A percentile compares a stretch with the other conserved stretches of the same genome.
Evolutionary conservation across 2,113 vertebrate species (phyloP).

Genomic region (Nerophis lumbriciformis): DNA sequence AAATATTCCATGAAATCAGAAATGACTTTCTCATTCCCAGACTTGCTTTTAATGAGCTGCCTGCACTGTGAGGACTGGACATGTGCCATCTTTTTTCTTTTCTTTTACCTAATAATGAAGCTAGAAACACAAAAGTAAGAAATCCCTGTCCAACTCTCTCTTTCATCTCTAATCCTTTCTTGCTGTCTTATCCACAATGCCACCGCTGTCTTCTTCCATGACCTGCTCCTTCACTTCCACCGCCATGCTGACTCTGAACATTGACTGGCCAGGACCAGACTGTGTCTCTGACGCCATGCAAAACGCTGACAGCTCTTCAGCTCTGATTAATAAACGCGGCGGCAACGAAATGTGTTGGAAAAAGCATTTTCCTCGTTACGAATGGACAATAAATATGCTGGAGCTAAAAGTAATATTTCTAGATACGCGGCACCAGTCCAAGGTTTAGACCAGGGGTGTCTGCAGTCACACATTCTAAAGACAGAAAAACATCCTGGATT

Average conservation of each 20-base stretch:
- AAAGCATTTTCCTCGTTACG: not conserved
- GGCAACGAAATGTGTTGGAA: slow-evolving; percentile 9
- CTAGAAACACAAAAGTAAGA: slow-evolving; percentile 14
- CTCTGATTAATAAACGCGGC: slow-evolving; percentile 41
- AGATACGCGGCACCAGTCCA: not conserved
- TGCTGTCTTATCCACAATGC: slow-evolving; percentile 15
- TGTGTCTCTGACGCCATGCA: slow-evolving; percentile 7
- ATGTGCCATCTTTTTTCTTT: slow-evolving; percentile 7
- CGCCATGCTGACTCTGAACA: slow-evolving; percentile 37
- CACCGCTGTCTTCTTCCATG: slow-evolving; percentile 37
- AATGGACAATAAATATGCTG: not conserved
- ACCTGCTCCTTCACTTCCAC: slow-evolving; percentile 16
- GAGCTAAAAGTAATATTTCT: not conserved
- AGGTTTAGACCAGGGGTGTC: too few species aligned
- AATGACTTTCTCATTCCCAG: not conserved
- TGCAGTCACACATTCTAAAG: not conserved
- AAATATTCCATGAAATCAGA: not conserved
- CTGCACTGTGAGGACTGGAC: slow-evolving; percentile 6
- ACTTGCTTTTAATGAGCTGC: slow-evolving; percentile 15
- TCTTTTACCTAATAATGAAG: slow-evolving; percentile 26
- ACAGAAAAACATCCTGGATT: too few species aligned
- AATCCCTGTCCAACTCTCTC: slow-evolving; percentile 14
- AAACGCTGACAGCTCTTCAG: slow-evolving; percentile 19
- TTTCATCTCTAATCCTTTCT: slow-evolving; percentile 31
- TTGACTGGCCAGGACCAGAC: slow-evolving; percentile 28